Evolutionary conservation across 2,888 invertebrate species (phyloP).

Genomic region (Protodeltote pygarga): DNA sequence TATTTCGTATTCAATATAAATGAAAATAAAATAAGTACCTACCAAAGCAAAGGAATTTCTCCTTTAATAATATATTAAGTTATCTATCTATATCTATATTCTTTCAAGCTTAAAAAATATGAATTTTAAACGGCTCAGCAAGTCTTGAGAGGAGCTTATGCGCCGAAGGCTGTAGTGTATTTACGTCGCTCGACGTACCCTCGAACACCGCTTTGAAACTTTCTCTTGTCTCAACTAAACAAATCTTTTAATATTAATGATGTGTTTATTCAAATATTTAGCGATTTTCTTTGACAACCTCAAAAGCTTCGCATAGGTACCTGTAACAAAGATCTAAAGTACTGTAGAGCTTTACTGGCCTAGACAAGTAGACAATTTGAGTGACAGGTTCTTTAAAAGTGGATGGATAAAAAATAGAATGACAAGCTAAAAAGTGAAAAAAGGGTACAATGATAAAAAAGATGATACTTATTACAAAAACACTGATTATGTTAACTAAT

Average conservation of each 20-base stretch:
- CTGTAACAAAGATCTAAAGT: too few species aligned
- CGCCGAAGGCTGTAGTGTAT: slow-evolving; percentile 32
- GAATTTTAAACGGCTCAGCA: slow-evolving; percentile 24
- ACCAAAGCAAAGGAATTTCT: neutral
- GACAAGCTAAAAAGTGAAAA: too few species aligned
- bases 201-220: slow-evolving; percentile 25
- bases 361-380: too few species aligned
- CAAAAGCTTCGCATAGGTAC: neutral
- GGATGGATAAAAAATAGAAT: too few species aligned
- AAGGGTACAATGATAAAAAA: too few species aligned
- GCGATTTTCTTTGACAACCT: slow-evolving; percentile 5
- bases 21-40: neutral
- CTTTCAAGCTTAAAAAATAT: slow-evolving; percentile 22
- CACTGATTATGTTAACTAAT: too few species aligned
- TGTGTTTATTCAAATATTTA: slow-evolving; percentile 19
- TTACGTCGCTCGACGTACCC: slow-evolving; percentile 32
- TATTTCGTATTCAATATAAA: too few species aligned
- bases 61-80: neutral
- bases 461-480: too few species aligned
- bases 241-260: slow-evolving; percentile 30
- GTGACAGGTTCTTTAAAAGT: too few species aligned
- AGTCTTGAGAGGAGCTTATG: slow-evolving; percentile 4
- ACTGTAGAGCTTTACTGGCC: too few species aligned
- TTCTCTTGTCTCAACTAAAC: slow-evolving; percentile 30
- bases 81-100: too few species aligned